Conservation (phyloP, 2,797 vertebrate genomes). For the Harpagifer antarcticus region DNA sequence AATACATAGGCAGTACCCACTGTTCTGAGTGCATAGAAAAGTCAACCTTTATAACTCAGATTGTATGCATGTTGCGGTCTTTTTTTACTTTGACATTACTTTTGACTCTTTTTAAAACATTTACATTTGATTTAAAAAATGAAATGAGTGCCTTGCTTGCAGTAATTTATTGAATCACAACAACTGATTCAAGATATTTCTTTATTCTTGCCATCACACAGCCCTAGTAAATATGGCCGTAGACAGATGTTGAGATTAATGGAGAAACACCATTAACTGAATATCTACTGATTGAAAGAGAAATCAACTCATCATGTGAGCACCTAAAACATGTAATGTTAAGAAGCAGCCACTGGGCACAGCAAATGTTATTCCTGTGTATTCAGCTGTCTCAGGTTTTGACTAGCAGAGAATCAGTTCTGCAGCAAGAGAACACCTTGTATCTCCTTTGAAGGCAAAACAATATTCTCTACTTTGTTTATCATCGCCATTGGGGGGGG, state of each 20-base stretch:
- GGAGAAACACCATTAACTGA: slow-evolving; percentile 3
- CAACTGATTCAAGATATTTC: too few relatives aligned
- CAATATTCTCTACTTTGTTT: neutral
- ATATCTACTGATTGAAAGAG: slow-evolving; percentile 1
- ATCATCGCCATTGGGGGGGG: neutral
- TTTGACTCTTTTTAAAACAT: too few relatives aligned
- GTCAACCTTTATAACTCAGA: too few relatives aligned
- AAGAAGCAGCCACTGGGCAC: neutral
- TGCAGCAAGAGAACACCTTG: neutral
- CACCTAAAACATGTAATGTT: neutral
- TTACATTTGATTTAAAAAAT: too few relatives aligned
- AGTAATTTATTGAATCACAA: too few relatives aligned
- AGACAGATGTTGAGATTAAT: neutral
- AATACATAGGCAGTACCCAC: too few relatives aligned
- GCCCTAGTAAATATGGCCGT: too few relatives aligned
- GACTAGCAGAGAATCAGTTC: neutral
- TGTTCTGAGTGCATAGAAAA: too few relatives aligned
- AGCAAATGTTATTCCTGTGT: neutral
- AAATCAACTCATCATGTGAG: neutral
- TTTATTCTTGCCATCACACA: too few relatives aligned
- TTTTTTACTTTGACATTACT: too few relatives aligned
- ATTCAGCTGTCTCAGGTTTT: neutral
- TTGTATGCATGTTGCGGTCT: too few relatives aligned
- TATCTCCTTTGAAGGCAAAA: neutral
- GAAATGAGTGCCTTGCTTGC: too few relatives aligned